phyloP scores from a whole-genome alignment of 2,113 vertebrate genomes.

The Addax nasomaculatus region DNA sequence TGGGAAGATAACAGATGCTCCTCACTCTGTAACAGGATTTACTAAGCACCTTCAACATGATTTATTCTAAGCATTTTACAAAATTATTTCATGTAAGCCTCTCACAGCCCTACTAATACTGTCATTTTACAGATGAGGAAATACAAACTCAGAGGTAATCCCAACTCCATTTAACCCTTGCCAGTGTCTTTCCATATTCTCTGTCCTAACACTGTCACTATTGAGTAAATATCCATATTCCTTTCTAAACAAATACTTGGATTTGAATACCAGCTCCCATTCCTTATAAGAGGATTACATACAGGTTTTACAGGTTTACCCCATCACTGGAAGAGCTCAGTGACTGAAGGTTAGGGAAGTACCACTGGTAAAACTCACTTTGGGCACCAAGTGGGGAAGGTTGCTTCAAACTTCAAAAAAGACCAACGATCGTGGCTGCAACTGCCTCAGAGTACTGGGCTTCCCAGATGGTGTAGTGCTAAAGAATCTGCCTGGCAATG shows the following conservation, averaged over 20 bases:
- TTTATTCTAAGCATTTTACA: neutral
- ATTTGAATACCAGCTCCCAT: neutral
- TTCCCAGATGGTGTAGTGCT: neutral
- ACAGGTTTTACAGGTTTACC: neutral
- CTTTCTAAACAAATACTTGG: neutral
- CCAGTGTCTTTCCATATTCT: neutral
- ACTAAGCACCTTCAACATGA: neutral
- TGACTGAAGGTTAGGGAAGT: neutral
- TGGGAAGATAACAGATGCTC: neutral
- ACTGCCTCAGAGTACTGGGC: neutral
- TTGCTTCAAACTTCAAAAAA: neutral
- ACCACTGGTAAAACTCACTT: neutral
- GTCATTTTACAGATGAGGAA: neutral
- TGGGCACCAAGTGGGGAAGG: neutral
- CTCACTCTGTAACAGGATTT: neutral
- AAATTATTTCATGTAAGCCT: neutral
- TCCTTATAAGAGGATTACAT: neutral
- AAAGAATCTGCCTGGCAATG: neutral
- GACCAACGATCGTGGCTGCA: fast-evolving
- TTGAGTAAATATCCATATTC: neutral
- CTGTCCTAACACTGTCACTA: neutral
- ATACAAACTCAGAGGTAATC: neutral
- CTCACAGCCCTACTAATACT: neutral
- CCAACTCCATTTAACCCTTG: neutral
- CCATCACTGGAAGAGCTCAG: neutral